phyloP scores from a whole-genome alignment of 1,140 invertebrate species.

The Drosophila melanogaster region Release_6_plus_ISO1_MT NT_033777.3:29861501-29862000 shows the following conservation, averaged over 20 bases:
- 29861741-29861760: background rate
- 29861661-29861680: too few relatives aligned
- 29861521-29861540: background rate
- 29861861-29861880: slow-evolving; percentile 77
- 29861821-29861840: slow-evolving; percentile 42
- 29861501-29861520: background rate
- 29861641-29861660: too few relatives aligned
- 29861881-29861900: slow-evolving; percentile 76
- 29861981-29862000: slow-evolving; percentile 37
- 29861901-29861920: slow-evolving; percentile 85
- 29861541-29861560: background rate
- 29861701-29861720: too few relatives aligned
- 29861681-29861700: too few relatives aligned
- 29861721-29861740: background rate
- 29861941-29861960: slow-evolving; percentile 66
- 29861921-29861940: slow-evolving; percentile 84
- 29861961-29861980: slow-evolving; percentile 68
- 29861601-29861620: too few relatives aligned
- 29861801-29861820: slow-evolving; percentile 7
- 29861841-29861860: slow-evolving; percentile 38
- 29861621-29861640: too few relatives aligned
- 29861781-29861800: slow-evolving; percentile 3
- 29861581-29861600: too few relatives aligned
- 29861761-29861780: background rate
- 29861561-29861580: too few relatives aligned